Percentiles rank a stretch among this genome's conserved stretches.
These are phyloP conservation scores for Octodon degus DNA, from an alignment of 2,113 vertebrate genomes.

Conservation along the genomic window DNA sequence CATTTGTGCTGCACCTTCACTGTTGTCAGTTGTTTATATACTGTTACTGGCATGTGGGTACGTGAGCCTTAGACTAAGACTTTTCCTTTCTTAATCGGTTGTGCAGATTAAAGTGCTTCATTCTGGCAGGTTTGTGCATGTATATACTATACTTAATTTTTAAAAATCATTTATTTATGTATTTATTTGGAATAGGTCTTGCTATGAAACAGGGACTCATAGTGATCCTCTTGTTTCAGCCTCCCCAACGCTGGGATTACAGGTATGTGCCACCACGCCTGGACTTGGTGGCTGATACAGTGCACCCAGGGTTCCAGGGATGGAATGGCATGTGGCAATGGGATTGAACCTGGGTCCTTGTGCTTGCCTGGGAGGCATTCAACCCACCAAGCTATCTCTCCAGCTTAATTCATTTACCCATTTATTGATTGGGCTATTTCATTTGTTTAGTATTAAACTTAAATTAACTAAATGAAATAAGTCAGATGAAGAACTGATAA, in stretches of 20 bases:
- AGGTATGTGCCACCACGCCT: no score
- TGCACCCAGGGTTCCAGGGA: no score
- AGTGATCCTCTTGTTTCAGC: no score
- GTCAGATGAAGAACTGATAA: background rate
- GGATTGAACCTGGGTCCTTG: no score
- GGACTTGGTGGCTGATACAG: no score
- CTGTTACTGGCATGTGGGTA: background rate
- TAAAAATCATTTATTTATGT: no score
- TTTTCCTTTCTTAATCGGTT: background rate
- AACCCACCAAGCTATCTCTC: no score
- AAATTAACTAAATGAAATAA: background rate
- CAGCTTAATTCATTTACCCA: background rate
- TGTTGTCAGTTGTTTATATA: background rate
- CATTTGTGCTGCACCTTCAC: background rate
- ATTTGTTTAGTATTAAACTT: background rate
- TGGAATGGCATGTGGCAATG: no score
- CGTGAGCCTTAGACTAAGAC: background rate
- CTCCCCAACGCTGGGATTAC: no score
- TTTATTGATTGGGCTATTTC: background rate
- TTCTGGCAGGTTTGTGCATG: background rate
- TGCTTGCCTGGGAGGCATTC: no score
- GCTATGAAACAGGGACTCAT: no score
- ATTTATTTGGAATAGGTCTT: no score
- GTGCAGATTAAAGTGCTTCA: background rate
- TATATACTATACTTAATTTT: background rate